Evolutionary conservation across 2,113 vertebrate genomes (phyloP).

Genomic region (Illadopsis cleaveri): DNA sequence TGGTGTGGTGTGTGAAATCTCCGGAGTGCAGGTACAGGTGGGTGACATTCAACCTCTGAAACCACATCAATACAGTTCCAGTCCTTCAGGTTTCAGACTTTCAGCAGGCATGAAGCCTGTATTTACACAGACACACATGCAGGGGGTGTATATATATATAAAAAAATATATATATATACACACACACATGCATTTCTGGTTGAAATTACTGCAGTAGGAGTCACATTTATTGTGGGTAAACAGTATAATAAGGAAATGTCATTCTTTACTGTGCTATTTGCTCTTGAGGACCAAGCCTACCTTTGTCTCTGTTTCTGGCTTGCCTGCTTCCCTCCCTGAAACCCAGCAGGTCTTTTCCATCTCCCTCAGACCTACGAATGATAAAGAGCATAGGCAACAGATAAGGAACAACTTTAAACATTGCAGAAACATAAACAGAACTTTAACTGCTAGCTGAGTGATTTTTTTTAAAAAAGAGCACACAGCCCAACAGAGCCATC

Average conservation of each 20-base stretch:
- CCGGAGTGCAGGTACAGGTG: neutral
- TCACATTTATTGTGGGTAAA: neutral
- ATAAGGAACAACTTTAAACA: slow-evolving; percentile 31
- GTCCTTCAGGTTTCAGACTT: neutral
- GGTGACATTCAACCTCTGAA: neutral
- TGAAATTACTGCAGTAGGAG: neutral
- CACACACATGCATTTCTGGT: neutral
- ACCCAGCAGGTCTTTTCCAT: neutral
- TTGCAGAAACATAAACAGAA: slow-evolving; percentile 31
- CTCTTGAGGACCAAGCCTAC: neutral
- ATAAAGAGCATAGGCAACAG: slow-evolving; percentile 13
- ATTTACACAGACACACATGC: neutral
- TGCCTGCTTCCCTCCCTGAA: neutral
- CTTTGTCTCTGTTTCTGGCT: neutral
- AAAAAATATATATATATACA: rapidly evolving
- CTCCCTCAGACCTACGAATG: neutral
- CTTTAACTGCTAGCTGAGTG: neutral
- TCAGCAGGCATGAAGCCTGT: neutral
- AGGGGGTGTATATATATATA: rapidly evolving
- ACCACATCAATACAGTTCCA: neutral
- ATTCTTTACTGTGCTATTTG: neutral
- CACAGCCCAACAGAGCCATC: neutral
- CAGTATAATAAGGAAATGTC: neutral
- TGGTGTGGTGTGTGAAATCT: rapidly evolving
- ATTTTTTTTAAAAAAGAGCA: neutral